Evolutionary conservation across 2,888 invertebrate species (phyloP).

Genomic region (Machimus rusticus): DNA sequence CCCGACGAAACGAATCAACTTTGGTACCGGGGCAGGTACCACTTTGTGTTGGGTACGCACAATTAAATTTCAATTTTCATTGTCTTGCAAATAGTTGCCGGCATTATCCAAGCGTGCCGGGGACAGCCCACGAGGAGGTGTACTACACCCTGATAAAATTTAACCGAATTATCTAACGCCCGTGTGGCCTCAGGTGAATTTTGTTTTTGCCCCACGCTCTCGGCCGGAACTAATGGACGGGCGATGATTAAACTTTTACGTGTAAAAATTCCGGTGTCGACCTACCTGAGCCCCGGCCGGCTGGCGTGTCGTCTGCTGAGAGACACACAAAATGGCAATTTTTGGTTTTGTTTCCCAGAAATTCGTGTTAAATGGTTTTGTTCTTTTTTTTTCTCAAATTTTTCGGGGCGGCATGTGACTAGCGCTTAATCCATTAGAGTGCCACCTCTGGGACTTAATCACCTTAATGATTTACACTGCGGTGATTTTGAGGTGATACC

Average conservation of each 20-base stretch:
- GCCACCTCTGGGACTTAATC: background rate
- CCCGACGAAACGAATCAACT: constrained; percentile 2
- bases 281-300: background rate
- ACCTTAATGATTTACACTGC: background rate
- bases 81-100: constrained; percentile 20
- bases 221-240: constrained; percentile 16
- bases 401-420: background rate
- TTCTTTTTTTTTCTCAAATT: background rate
- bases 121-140: background rate
- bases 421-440: background rate
- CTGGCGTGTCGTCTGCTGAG: background rate
- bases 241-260: constrained; percentile 23
- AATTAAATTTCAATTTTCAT: constrained; percentile 38
- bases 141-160: background rate
- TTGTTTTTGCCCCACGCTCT: background rate
- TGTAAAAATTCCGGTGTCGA: background rate
- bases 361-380: background rate
- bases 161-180: constrained; percentile 11
- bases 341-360: constrained; percentile 3
- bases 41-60: constrained; percentile 24
- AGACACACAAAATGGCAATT: background rate
- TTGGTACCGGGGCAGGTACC: background rate
- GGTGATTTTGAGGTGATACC: background rate
- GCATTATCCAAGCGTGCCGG: constrained; percentile 28
- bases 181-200: background rate